phyloP scores from a whole-genome alignment of 2,113 vertebrate genomes.

The Oncorhynchus keta region DNA sequence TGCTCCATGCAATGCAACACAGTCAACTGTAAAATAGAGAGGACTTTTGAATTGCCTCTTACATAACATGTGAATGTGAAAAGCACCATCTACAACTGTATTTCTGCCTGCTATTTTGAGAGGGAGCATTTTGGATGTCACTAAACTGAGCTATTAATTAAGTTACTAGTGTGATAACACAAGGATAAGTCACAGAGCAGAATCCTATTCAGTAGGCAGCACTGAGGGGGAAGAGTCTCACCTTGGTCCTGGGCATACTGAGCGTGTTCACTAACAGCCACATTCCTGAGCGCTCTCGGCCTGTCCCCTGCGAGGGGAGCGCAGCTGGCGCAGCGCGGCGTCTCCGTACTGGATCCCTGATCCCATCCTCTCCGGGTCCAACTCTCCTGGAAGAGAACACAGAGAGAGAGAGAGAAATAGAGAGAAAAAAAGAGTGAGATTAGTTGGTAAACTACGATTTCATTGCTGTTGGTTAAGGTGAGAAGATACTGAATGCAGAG shows the following conservation, averaged over 20 bases:
- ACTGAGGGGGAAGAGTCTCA: constrained; percentile 11
- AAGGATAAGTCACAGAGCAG: neutral
- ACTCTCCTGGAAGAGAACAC: constrained; percentile 75
- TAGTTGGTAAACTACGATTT: too few relatives aligned
- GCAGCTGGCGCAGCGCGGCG: constrained; percentile 84
- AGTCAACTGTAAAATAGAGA: too few relatives aligned
- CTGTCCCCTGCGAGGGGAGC: constrained; percentile 84
- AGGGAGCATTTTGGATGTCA: too few relatives aligned
- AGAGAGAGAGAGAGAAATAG: constrained; percentile 10
- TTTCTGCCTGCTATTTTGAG: too few relatives aligned
- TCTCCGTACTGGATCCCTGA: constrained; percentile 93
- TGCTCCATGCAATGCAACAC: too few relatives aligned
- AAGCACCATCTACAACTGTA: too few relatives aligned
- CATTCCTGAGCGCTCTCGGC: constrained; percentile 83
- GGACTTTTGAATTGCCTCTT: too few relatives aligned
- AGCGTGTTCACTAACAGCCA: constrained; percentile 74
- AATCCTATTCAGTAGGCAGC: neutral
- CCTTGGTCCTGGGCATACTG: constrained; percentile 24
- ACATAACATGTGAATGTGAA: too few relatives aligned
- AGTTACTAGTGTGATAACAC: too few relatives aligned
- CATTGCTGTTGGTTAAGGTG: too few relatives aligned
- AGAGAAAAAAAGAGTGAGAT: neutral
- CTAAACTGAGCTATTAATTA: too few relatives aligned
- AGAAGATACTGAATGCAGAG: too few relatives aligned
- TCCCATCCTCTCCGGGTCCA: constrained; percentile 93